phyloP scores from a whole-genome alignment of 2,113 vertebrate species.

The Paracanthobrama guichenoti region DNA sequence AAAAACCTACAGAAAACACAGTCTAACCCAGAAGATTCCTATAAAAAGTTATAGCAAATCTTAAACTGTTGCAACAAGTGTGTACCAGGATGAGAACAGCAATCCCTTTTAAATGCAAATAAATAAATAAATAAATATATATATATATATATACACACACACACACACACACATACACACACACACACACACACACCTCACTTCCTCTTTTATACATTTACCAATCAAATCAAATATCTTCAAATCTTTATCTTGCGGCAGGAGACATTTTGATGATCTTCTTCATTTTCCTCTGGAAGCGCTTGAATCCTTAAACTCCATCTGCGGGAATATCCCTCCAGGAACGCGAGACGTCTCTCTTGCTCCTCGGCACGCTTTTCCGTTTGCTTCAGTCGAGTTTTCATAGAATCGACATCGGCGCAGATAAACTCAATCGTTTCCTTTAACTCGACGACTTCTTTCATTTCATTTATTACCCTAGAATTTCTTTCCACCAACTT shows the following conservation, averaged over 20 bases:
- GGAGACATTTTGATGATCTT: too few species aligned
- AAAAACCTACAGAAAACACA: too few species aligned
- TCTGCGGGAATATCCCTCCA: not conserved
- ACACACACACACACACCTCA: too few species aligned
- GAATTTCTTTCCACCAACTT: not conserved
- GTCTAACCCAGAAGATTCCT: too few species aligned
- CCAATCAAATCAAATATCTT: too few species aligned
- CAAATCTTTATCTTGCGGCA: too few species aligned
- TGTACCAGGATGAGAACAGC: not conserved
- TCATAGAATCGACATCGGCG: not conserved
- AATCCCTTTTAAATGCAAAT: not conserved
- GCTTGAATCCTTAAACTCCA: too few species aligned
- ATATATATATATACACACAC: too few species aligned
- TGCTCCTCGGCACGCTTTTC: not conserved
- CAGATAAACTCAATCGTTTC: conserved; percentile 5
- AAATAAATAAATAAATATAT: too few species aligned
- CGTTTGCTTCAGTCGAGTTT: not conserved
- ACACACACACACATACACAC: too few species aligned
- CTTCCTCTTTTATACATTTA: too few species aligned
- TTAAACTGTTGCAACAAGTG: not conserved
- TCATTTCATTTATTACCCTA: not conserved
- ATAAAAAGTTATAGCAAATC: not conserved
- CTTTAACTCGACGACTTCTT: not conserved
- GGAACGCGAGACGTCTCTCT: not conserved
- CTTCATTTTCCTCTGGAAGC: too few species aligned